A percentile compares a stretch with the other conserved stretches of the same genome.
These are phyloP conservation scores for Amphiprion clarkii DNA, from an alignment of 2,797 vertebrate genomes.

Conservation along the genomic window DNA sequence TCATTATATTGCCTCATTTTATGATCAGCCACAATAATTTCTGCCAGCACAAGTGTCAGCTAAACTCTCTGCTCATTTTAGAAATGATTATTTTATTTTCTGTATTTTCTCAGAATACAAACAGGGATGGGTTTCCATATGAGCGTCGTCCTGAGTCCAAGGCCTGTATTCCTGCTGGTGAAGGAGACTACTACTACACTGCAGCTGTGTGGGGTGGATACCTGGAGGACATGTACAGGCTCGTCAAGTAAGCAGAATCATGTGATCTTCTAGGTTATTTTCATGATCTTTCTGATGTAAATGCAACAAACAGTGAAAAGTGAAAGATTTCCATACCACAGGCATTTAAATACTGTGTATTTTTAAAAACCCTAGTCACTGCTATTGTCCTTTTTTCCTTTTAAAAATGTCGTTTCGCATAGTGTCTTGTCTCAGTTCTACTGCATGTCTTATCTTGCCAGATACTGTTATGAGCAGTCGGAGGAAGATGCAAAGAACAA, in stretches of 20 bases:
- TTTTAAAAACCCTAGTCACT: no score
- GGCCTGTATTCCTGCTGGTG: slow-evolving; percentile 77
- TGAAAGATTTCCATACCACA: no score
- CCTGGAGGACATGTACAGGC: slow-evolving; percentile 75
- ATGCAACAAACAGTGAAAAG: no score
- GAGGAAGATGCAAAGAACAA: slow-evolving; percentile 81
- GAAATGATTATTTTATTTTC: neutral
- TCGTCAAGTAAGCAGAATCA: slow-evolving; percentile 67
- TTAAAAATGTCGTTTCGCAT: no score
- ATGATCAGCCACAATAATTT: neutral
- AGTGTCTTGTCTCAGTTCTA: neutral
- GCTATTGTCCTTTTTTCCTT: no score
- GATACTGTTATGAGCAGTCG: slow-evolving; percentile 78
- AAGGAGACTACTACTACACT: slow-evolving; percentile 88
- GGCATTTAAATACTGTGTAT: no score
- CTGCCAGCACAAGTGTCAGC: neutral
- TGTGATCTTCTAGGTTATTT: neutral
- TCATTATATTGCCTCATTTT: no score
- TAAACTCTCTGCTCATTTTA: neutral
- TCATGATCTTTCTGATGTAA: neutral
- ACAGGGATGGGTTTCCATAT: slow-evolving; percentile 74
- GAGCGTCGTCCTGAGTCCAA: slow-evolving; percentile 79
- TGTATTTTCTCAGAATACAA: slow-evolving; percentile 15
- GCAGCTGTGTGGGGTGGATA: slow-evolving; percentile 83
- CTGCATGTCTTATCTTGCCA: slow-evolving; percentile 36